These are phyloP conservation scores for Choloepus didactylus DNA, from an alignment of 2,797 vertebrate species.

Conservation along the genomic window DNA sequence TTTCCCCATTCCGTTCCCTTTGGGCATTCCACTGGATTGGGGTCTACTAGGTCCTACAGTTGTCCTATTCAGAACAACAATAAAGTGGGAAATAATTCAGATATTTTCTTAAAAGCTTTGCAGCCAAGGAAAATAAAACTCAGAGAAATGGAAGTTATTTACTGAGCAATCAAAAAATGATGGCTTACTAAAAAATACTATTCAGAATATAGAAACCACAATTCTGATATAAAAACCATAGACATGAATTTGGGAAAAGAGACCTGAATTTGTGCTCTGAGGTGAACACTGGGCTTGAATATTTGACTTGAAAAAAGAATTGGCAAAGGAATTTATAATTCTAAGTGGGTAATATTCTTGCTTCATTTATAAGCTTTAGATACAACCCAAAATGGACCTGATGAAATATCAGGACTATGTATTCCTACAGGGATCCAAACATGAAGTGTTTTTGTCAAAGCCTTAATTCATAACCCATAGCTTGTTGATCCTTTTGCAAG, in stretches of 20 bases:
- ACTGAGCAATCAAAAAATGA: neutral
- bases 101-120: slow-evolving; percentile 37
- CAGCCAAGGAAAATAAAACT: slow-evolving; percentile 40
- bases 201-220: slow-evolving; percentile 45
- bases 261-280: slow-evolving; percentile 1
- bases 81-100: slow-evolving; percentile 57
- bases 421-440: neutral
- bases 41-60: slow-evolving; percentile 82
- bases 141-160: slow-evolving; percentile 48
- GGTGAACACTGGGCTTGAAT: neutral
- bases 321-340: slow-evolving; percentile 27
- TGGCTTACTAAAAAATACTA: neutral
- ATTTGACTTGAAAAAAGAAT: slow-evolving; percentile 35
- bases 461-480: neutral
- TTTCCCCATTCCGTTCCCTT: slow-evolving; percentile 76
- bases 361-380: slow-evolving; percentile 35
- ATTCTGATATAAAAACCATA: slow-evolving; percentile 47
- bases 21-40: slow-evolving; percentile 79
- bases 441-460: neutral
- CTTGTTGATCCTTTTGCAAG: neutral
- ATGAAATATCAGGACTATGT: slow-evolving; percentile 16
- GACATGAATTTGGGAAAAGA: slow-evolving; percentile 39
- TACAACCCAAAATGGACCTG: neutral
- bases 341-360: neutral
- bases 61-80: slow-evolving; percentile 85